Percentiles rank a stretch among this genome's conserved stretches.
phyloP scores from a whole-genome alignment of 1,140 invertebrate genomes.

The Ericerus pela region DNA sequence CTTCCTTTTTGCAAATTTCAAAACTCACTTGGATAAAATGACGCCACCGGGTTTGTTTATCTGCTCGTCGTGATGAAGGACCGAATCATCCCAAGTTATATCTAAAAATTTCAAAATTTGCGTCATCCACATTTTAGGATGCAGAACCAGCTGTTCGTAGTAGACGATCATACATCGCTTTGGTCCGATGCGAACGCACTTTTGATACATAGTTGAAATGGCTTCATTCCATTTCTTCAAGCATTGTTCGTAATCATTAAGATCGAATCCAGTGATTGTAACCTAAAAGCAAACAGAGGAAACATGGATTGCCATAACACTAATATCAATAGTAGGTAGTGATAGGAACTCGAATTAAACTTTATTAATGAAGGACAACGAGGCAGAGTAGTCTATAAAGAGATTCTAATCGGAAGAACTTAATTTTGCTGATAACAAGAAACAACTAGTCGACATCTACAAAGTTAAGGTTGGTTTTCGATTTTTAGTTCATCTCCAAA shows the following conservation, averaged over 20 bases:
- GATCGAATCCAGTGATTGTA: slow-evolving; percentile 94
- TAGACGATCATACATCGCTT: slow-evolving; percentile 70
- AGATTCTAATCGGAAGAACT: too few relatives aligned
- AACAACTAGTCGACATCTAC: too few relatives aligned
- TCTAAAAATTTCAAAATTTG: slow-evolving; percentile 81
- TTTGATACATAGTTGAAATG: slow-evolving; percentile 83
- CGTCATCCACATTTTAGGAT: slow-evolving; percentile 78
- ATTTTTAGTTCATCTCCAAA: too few relatives aligned
- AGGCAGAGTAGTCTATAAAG: too few relatives aligned
- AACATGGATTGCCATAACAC: too few relatives aligned
- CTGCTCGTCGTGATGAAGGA: slow-evolving; percentile 91
- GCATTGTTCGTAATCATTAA: slow-evolving; percentile 83
- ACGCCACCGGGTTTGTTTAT: slow-evolving; percentile 94
- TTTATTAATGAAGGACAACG: too few relatives aligned
- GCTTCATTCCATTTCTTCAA: slow-evolving; percentile 92
- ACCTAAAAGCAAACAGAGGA: too few relatives aligned
- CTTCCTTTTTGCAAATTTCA: too few relatives aligned
- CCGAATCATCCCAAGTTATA: slow-evolving; percentile 87
- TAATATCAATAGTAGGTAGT: too few relatives aligned
- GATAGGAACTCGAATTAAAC: too few relatives aligned
- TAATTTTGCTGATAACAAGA: too few relatives aligned
- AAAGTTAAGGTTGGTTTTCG: too few relatives aligned
- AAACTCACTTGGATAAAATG: slow-evolving; percentile 70
- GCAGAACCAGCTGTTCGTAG: slow-evolving; percentile 93
- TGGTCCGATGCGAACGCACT: slow-evolving; percentile 77